Percentiles rank a stretch among this genome's conserved stretches.
phyloP scores from a whole-genome alignment of 2,113 vertebrate genomes.

The Scytalopus superciliaris region DNA sequence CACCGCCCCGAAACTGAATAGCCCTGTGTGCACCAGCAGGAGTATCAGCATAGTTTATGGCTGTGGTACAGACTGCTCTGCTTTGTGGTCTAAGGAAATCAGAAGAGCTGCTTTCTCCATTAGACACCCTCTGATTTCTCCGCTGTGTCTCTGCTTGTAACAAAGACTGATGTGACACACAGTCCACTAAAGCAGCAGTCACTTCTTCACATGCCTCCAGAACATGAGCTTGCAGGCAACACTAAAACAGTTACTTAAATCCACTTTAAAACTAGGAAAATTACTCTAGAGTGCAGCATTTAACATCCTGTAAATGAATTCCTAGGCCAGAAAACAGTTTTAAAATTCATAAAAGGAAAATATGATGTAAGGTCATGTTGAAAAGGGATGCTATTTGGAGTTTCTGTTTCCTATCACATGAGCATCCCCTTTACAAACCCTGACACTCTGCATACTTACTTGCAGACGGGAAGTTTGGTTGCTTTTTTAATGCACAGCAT shows the following conservation, averaged over 20 bases:
- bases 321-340: background rate
- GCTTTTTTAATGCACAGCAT: background rate
- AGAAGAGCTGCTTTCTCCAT: background rate
- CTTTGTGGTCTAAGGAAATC: background rate
- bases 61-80: background rate
- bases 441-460: background rate
- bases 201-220: background rate
- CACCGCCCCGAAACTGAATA: fast-evolving
- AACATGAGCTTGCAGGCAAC: background rate
- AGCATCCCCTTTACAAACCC: background rate
- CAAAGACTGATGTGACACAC: background rate
- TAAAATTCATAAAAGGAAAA: background rate
- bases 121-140: background rate
- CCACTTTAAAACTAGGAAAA: background rate
- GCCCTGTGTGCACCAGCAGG: background rate
- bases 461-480: background rate
- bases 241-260: background rate
- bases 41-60: background rate
- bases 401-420: background rate
- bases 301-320: background rate
- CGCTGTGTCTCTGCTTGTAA: background rate
- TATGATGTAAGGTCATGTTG: fast-evolving
- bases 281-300: background rate
- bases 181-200: background rate
- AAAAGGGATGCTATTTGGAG: background rate